Evolutionary conservation across 2,888 invertebrate genomes (phyloP), one percentile per base, ranked within the genome.

Genomic region (Catocala nupta): DNA sequence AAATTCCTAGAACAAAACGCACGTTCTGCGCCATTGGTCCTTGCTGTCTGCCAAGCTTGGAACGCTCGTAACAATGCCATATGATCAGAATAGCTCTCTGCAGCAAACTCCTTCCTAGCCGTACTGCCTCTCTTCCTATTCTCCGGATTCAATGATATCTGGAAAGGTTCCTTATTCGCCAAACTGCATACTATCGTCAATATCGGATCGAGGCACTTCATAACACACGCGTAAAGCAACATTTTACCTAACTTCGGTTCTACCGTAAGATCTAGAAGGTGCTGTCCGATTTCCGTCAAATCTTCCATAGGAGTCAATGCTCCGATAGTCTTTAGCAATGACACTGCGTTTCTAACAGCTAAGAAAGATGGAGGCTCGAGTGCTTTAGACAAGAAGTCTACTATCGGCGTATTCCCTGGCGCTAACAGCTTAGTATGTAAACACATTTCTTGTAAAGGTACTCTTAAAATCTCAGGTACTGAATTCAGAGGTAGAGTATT

Each of bases 191-290:
- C 98, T 47, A 99, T 97, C 1, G 99, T 99, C 59, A 98, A 91
- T 39, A 99, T 95, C 1, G 99, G 99, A 87, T 99, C 98, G 43
- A 99, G 92, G 87, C 99, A 99, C 86, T 98, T 98, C 73, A 99
- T 95, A 4, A 98, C 97, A 47, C 98, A 96, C 0, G 98, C 96
- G 85, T 98, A 98, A 0, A 99, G 80, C 65, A 99, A 90, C 96
- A 98, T 98, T 89, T 99, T 99, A 5, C 98, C 99, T 51, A 98
- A 92, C 75, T 97, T 96, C 0, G 99, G 99, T 79, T 99, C 98
- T 1, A 99, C 95, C 0, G 99, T 98, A 52, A 99, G 91, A 84
- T 99, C 98, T n/a, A 98, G 95, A 55, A 99, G 92, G 84, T 99
- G 97, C 66, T 96, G 96, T 0, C 99, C 99, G 58, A 99, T 94